Base-by-base conservation (phyloP, 1,140 invertebrate genomes). In the Drosophila truncata region DNA sequence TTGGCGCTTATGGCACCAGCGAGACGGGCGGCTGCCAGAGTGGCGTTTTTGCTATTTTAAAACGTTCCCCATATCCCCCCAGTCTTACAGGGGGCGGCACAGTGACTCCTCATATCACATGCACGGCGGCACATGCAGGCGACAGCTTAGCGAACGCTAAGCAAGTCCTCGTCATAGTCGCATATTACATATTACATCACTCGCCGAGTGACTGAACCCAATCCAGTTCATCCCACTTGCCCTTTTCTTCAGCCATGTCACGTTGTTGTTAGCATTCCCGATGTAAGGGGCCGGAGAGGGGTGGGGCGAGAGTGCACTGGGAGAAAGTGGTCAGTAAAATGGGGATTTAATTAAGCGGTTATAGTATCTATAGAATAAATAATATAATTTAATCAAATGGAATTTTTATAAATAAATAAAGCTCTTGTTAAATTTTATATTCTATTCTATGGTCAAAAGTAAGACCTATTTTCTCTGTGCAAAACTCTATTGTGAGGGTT, bases 181-280 rank as follows among this genome's bases (percentile, higher is more conserved):
- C 83, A 90, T 88, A 88, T 88, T 88, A 88, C 83, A 82, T 88
- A 88, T 88, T 88, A 88, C 85, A 88, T 88, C 85, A 88, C 74
- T 80, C 78, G 71, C 66, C 72, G 73, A 78, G 74, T 78, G 74
- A 78, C 76, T 78, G 76, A 78, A 79, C 76, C 75, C 76, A 78
- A 79, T 78, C 75, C 78, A 59, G 54, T 65, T 65, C 74, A 65
- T 71, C 55, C 76, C 76, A 73, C 65, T 79, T 64, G 65, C 65
- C 74, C 78, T 72, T 71, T 77, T 67, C 76, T 80, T 64, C 58
- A 78, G 85, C 85, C 85, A 90, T 90, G 85, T 90, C 86, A 91
- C 81, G 84, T 87, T 87, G 80, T 87, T 87, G 85, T 84, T 84
- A 81, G 81, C 73, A 90, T 88, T 88, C 72, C 69, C 46, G 69